Base-by-base conservation (phyloP, 2,113 vertebrate genomes). In the Microtus pennsylvanicus region DNA sequence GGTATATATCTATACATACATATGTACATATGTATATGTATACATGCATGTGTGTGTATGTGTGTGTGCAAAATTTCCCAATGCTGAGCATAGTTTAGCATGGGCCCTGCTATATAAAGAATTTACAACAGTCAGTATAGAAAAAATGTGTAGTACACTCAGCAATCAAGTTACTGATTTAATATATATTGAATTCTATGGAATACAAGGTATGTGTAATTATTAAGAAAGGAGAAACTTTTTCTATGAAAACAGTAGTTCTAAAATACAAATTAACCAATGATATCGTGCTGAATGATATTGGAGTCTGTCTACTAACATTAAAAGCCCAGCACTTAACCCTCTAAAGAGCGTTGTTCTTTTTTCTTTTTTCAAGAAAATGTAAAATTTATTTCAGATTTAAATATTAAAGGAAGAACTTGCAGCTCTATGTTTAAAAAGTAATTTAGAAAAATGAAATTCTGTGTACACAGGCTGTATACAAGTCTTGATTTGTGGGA, bases 291-390 rank as follows among this genome's bases (percentile, higher is more conserved):
- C 2, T 87, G 26, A 91, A 47, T 35, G 81, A 50, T 81, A 42
- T 69, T n/a, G 16, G 1, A 58, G 70, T 91, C 30, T 26, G 61
- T 14, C 16, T 52, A 78, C 1, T 72, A 65, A 12, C 13, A 91
- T 45, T 65, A 85, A 80, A 80, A 91, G 1, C 13, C 74, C 63
- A 80, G 38, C 5, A 35, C 67, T 88, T 42, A 92, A 89, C 16
- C 70, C 85, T 1, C 58, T 38, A 65, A n/a, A 22, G 4, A 70
- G 12, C 12, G 30, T 91, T 91, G 14, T 33, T 78, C 14, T 17
- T 16, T 72, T 58, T 21, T 88, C 90, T 94, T 33, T 89, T 82
- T 94, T 76, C 63, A 91, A 58, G 55, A 58, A 58, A 93, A 93
- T 28, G 2, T 63, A 38, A 3, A 91, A 33, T 81, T 63, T 81